Evolutionary conservation across 2,113 vertebrate genomes (phyloP), one percentile per base, ranked within the genome.

Genomic region (Phalacrocorax carbo): DNA sequence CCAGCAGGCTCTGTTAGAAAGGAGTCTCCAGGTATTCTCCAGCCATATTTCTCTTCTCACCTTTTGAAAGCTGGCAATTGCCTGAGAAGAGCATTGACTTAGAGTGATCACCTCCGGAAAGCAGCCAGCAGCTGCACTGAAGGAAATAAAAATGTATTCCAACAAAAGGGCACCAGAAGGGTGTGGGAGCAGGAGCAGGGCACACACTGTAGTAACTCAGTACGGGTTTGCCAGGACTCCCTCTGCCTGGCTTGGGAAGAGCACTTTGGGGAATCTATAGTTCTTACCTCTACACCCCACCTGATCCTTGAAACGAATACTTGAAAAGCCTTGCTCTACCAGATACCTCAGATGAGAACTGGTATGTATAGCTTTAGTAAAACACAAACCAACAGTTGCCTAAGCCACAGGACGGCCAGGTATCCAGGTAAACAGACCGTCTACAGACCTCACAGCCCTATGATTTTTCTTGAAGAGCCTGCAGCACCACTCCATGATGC

Each of bases 301-400:
- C 19, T 44, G 64, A 88, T 76, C 12, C 46, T 29, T 66, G 40
- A 83, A 80, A 90, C 27, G 65, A 73, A 38, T 12, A 65, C 19
- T 10, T 54, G 17, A 77, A 54, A 14, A 62, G 23, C 64, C 46
- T 83, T 83, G 87, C 84, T 97, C 75, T 61, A 55, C 80, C 61
- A 93, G 91, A 65, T 84, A 95, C 89, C 90, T 96, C 88, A 96
- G 91, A 93, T 16, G 84, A 97, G 96, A 96, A 49, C 12, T 81
- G 64, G 52, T 85, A 88, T 9, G 2, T 9, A 32, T 55, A 69
- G 69, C 29, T 68, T 51, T 1, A 69, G 23, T 49, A 55, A 68
- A 71, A 34, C 32, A 38, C 52, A 58, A 86, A 69, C 40, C 54
- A 88, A 42, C 2, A 77, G 36, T 0, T 82, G 21, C 38, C 72